phyloP scores from a whole-genome alignment of 2,113 vertebrate species.

The human region DNA sequence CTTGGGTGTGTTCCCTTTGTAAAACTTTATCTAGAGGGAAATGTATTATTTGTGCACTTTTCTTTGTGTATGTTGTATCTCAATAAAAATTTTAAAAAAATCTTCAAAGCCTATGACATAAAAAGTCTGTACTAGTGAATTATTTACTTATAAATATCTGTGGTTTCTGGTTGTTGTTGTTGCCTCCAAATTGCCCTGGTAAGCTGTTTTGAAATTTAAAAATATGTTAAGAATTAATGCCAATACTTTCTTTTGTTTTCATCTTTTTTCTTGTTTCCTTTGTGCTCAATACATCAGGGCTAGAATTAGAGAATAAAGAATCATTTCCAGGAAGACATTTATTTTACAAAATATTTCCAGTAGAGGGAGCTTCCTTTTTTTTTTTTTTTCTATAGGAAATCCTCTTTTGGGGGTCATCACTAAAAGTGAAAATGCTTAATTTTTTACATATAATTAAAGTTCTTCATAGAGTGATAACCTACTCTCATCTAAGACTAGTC shows the following conservation, averaged over 20 bases:
- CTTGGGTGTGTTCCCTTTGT: neutral
- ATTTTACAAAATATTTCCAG: slow-evolving; percentile 48
- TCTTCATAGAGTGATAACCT: neutral
- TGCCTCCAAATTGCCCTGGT: neutral
- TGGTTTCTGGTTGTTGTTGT: neutral
- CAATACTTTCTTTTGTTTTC: neutral
- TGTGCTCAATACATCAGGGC: neutral
- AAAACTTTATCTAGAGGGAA: neutral
- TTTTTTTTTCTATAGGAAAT: slow-evolving; percentile 17
- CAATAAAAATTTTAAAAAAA: neutral
- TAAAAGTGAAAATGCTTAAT: slow-evolving; percentile 8
- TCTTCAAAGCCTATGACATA: neutral
- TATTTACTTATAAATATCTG: neutral
- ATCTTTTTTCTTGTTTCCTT: neutral
- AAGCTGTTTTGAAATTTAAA: neutral
- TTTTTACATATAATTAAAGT: neutral
- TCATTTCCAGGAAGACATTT: neutral
- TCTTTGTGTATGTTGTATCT: neutral
- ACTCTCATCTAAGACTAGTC: neutral
- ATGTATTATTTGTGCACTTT: neutral
- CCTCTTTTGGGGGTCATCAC: neutral
- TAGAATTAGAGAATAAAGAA: neutral
- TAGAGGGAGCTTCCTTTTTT: slow-evolving; percentile 37
- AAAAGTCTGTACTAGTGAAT: neutral
- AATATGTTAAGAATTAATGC: neutral